Evolutionary conservation across 1,140 invertebrate genomes (phyloP).

Genomic region (Paramacrobiotus metropolitanus): DNA sequence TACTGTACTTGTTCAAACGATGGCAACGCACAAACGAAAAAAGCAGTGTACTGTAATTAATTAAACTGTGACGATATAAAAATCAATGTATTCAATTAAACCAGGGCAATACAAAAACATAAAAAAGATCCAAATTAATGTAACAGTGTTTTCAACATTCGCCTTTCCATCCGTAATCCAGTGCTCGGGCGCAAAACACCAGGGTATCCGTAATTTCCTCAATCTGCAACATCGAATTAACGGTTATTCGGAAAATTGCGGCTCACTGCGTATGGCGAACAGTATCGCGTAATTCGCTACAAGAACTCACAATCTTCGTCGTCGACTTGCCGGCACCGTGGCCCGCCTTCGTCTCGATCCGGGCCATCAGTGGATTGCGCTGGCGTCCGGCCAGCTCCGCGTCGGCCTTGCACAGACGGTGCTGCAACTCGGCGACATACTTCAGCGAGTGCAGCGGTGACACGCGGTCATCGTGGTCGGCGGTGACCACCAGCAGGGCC

Average conservation of each 20-base stretch:
- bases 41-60: too few relatives aligned
- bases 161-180: background rate
- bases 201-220: background rate
- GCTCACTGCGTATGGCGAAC: too few relatives aligned
- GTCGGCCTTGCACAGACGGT: slow-evolving; percentile 34
- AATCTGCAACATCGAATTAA: slow-evolving; percentile 1
- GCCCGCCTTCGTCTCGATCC: slow-evolving; percentile 79
- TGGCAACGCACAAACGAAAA: too few relatives aligned
- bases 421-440: slow-evolving; percentile 69
- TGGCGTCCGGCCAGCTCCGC: too few relatives aligned
- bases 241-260: too few relatives aligned
- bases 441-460: slow-evolving; percentile 87
- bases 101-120: too few relatives aligned
- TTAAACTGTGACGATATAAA: too few relatives aligned
- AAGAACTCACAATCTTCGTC: slow-evolving; percentile 50
- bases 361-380: slow-evolving; percentile 59
- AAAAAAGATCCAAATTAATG: too few relatives aligned
- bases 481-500: slow-evolving; percentile 64
- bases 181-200: background rate
- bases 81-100: too few relatives aligned
- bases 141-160: background rate
- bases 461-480: slow-evolving; percentile 92
- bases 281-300: too few relatives aligned
- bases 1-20: too few relatives aligned
- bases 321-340: slow-evolving; percentile 90